These are phyloP conservation scores for Tupaia chinensis DNA, from an alignment of 2,113 vertebrate genomes.

Conservation along the genomic window DNA sequence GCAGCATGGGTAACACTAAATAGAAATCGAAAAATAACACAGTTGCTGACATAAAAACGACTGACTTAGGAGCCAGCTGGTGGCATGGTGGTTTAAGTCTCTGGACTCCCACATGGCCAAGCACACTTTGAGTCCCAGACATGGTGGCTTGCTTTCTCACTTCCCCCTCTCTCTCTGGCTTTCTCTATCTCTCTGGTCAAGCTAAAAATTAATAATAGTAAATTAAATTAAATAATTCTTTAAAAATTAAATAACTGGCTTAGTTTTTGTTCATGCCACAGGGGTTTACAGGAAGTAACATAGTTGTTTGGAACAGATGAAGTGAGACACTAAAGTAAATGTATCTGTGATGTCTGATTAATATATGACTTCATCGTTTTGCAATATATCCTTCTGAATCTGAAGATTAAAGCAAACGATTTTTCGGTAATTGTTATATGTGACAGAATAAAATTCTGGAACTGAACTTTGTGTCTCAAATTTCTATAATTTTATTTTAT, in stretches of 20 bases:
- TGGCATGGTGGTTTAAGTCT: no score
- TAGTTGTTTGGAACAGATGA: not conserved
- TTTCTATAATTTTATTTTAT: not conserved
- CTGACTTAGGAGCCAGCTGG: no score
- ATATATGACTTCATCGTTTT: not conserved
- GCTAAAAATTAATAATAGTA: no score
- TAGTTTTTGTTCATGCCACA: not conserved
- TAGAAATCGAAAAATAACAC: not conserved
- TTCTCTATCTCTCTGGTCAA: no score
- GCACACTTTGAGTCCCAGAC: no score
- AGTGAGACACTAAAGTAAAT: not conserved
- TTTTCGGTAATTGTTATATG: not conserved
- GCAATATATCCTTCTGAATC: not conserved
- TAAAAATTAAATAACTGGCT: not conserved
- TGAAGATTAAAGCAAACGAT: conserved; percentile 19
- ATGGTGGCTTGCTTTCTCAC: no score
- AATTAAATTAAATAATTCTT: no score
- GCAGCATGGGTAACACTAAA: not conserved
- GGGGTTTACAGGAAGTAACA: not conserved
- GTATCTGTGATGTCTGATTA: not conserved
- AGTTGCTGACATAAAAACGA: not conserved
- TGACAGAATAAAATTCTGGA: not conserved
- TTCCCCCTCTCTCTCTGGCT: no score
- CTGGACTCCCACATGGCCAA: no score
- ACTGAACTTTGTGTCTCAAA: not conserved